Base-by-base conservation (phyloP, 2,888 invertebrate species). In the Junonia oenone region DNA sequence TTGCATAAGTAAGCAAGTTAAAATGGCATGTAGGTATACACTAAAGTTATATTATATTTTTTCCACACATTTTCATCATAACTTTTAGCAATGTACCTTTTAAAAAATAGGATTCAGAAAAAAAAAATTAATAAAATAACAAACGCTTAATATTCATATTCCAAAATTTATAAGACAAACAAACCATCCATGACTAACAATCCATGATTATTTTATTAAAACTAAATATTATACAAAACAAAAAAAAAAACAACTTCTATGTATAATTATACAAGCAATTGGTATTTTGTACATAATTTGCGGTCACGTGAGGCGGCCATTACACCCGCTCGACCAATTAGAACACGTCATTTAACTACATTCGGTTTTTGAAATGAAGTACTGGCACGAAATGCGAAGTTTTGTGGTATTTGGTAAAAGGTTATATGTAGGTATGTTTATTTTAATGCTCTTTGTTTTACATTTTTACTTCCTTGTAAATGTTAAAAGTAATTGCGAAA, bases 231-330 rank as follows among this genome's bases (percentile, higher is more conserved):
- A 2, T 26, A 26, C 37, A 15, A 26, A 13, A 35, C n/a, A n/a
- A 3, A 22, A 22, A 14, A 48, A 49, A 31, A 27, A 22, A 22
- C 6, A 14, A 37, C 14, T 5, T 27, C 35, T 6, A 38, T 15
- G 13, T 22, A 14, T 14, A 27, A 17, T n/a, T 43, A 22, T 35
- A 45, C 11, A 38, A 13, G 17, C 15, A 38, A 38, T 38, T 37
- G 17, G 6, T 38, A 17, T 17, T 9, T 49, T 9, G 51, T 50
- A 70, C 73, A 78, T 78, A 83, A 83, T 86, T 86, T 86, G 87
- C 75, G 86, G 89, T 90, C 90, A 89, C 90, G 88, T 83, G 79
- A 90, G 76, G 68, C 80, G 68, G 80, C 84, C 88, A 89, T 90
- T 90, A 90, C 73, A 65, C 64, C 68, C 64, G 60, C 66, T 61